Evolutionary conservation across 1,140 invertebrate species (phyloP), one percentile per base, ranked within the genome.

Genomic region (Penaeus chinensis): DNA sequence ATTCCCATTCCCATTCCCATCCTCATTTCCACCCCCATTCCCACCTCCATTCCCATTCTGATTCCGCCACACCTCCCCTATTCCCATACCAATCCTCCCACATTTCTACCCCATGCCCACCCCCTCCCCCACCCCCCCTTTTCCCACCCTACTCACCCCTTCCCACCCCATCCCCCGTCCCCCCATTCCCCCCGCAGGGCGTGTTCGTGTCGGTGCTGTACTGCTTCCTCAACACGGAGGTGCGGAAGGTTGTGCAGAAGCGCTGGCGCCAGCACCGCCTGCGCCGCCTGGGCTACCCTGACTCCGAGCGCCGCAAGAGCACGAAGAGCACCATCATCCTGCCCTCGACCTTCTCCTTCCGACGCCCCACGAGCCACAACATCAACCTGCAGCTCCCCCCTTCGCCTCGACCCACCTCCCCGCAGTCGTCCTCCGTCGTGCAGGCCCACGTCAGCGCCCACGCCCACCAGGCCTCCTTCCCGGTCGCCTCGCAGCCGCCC

Each of bases 131-230:
- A 4, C 20, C 5, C 24, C 37, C 18, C 20, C 74, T 1, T 77
- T 8, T 13, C 74, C 32, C 8, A 4, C 7, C 18, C 19, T 13
- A 8, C 32, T 27, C 5, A 19, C 32, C 18, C 65, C 8, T 20
- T 42, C 4, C 19, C 3, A 19, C 20, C 32, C 10, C 22, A 4
- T 2, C 63, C 32, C 11, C 37, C 27, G 5, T 27, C 37, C 20
- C 19, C 27, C 76, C 10, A 7, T 20, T 11, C n/a, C 24, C 16
- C 61, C 11, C 3, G 7, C 63, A 86, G 84, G 84, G 84, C 24
- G 84, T 86, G 24, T 86, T 86, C 65, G 77, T 80, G 7, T 81
- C 84, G 37, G 84, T 86, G 77, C 63, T 86, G 63, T 86, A 86
- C 77, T 86, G 84, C 84, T 86, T 86, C 42, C 63, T 86, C 63